Percentiles rank a stretch among this genome's conserved stretches.
Conservation (phyloP, 64 coral and sea anemone species). For the Montipora cactus region DNA sequence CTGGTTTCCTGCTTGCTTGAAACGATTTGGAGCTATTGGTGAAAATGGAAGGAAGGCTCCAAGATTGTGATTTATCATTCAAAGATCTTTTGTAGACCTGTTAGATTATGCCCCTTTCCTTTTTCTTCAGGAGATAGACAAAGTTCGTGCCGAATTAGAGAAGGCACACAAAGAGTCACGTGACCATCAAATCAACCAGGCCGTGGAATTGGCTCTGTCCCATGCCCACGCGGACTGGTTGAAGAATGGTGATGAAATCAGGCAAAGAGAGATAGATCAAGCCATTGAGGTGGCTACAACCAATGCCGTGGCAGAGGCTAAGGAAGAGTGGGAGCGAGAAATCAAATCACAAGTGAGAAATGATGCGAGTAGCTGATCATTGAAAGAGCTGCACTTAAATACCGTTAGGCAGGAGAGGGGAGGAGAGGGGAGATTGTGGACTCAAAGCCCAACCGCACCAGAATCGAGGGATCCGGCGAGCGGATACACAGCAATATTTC, state of each 20-base stretch:
- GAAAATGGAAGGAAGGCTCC: not conserved
- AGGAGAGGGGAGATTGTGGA: no score
- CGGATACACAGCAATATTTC: no score
- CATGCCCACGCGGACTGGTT: conserved; percentile 81
- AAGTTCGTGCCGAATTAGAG: conserved; percentile 57
- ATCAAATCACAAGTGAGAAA: conserved; percentile 20
- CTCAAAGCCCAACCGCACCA: no score
- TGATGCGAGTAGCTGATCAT: no score
- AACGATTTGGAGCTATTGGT: no score
- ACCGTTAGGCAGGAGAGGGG: no score
- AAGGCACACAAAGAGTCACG: conserved; percentile 20
- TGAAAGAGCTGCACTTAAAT: no score
- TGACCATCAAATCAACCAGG: conserved; percentile 65
- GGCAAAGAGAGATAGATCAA: conserved; percentile 82
- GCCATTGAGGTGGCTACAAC: conserved; percentile 85
- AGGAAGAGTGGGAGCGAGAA: conserved; percentile 86
- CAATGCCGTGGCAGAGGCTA: conserved; percentile 91
- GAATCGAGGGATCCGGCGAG: no score
- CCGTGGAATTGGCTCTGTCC: conserved; percentile 66
- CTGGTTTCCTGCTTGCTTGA: no score
- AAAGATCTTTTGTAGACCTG: not conserved
- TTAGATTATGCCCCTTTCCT: not conserved
- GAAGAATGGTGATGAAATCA: conserved; percentile 79
- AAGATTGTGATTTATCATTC: not conserved
- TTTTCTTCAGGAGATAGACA: conserved; percentile 49